phyloP scores from a whole-genome alignment of 2,113 vertebrate genomes.

The Nanorana parkeri region DNA sequence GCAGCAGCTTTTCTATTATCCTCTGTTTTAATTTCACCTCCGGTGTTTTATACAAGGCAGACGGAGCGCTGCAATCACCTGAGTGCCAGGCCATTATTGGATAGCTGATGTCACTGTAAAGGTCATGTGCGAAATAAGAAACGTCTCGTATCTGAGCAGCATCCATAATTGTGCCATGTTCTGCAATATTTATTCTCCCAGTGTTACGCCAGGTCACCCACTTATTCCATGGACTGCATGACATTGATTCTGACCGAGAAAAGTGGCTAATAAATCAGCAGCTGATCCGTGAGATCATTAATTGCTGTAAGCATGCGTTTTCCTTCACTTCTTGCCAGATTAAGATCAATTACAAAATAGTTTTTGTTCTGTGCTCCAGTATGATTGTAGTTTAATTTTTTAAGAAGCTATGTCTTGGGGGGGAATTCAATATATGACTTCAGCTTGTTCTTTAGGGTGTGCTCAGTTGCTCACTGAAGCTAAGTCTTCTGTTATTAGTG shows the following conservation, averaged over 20 bases:
- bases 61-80: conserved; percentile 33
- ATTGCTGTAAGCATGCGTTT: conserved; percentile 8
- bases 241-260: conserved; percentile 30
- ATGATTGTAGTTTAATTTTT: background rate
- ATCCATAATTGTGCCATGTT: conserved; percentile 56
- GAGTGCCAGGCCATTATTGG: conserved; percentile 53
- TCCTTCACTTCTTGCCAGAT: conserved; percentile 3
- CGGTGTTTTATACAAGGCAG: background rate
- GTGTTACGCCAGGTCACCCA: conserved; percentile 54
- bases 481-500: no score
- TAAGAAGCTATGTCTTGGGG: no score
- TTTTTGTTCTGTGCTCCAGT: background rate
- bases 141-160: conserved; percentile 42
- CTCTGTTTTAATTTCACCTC: background rate
- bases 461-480: no score
- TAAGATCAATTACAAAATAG: conserved; percentile 24
- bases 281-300: conserved; percentile 32
- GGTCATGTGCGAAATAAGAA: conserved; percentile 62
- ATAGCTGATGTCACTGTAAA: conserved; percentile 60
- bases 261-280: conserved; percentile 36
- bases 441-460: no score
- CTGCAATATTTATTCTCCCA: conserved; percentile 60
- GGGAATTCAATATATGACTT: no score
- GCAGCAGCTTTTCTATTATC: background rate
- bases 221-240: conserved; percentile 33